Conservation (phyloP, 2,113 vertebrate species). For the Montifringilla adamsi region DNA sequence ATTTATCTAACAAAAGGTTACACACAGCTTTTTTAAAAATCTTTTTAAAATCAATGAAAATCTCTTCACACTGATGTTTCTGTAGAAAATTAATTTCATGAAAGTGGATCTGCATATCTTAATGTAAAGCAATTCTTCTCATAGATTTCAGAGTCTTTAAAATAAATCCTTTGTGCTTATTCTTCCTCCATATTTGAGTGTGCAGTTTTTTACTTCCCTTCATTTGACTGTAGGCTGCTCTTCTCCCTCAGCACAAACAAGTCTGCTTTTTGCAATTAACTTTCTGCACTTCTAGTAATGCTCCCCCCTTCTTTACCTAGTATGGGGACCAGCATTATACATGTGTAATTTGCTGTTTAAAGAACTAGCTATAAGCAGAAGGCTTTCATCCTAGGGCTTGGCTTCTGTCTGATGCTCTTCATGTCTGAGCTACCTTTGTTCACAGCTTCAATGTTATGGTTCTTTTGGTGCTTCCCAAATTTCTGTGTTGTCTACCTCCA, state of each 20-base stretch:
- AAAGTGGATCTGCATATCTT: background rate
- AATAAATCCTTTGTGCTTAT: background rate
- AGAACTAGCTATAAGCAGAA: background rate
- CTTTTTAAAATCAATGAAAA: background rate
- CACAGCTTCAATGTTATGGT: rapidly evolving
- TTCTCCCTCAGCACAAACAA: background rate
- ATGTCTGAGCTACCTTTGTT: background rate
- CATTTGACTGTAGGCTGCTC: background rate
- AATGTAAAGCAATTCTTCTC: background rate
- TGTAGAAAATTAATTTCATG: background rate
- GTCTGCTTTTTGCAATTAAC: background rate
- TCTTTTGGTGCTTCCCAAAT: background rate
- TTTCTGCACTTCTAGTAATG: background rate
- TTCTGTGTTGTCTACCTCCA: background rate
- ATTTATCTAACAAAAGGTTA: background rate
- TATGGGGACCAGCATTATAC: background rate
- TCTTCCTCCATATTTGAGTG: background rate
- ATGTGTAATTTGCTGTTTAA: background rate
- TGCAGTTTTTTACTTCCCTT: background rate
- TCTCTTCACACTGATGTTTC: background rate
- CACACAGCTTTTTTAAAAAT: background rate
- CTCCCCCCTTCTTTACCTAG: background rate
- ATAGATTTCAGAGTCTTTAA: background rate
- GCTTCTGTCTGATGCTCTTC: background rate
- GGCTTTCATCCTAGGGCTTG: background rate